These are phyloP conservation scores for Ruditapes philippinarum DNA, from an alignment of 1,140 invertebrate genomes.

Conservation along the genomic window DNA sequence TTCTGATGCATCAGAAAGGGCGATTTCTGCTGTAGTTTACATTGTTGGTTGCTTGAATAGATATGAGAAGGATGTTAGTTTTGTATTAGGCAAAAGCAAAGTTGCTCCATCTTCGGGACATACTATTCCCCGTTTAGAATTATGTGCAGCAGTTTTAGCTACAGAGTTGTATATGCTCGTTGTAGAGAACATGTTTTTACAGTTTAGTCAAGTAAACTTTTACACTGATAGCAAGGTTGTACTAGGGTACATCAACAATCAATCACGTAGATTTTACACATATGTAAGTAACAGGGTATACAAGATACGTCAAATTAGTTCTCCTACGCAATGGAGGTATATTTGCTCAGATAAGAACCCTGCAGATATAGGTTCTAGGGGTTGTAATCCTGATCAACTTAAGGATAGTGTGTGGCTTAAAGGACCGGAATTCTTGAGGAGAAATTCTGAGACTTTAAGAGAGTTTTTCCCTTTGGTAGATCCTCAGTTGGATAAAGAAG, in stretches of 20 bases:
- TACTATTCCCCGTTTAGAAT: conserved; percentile 35
- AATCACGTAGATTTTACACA: conserved; percentile 34
- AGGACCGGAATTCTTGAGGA: background rate
- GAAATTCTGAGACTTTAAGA: background rate
- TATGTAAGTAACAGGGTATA: conserved; percentile 52
- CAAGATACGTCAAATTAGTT: conserved; percentile 24
- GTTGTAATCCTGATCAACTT: background rate
- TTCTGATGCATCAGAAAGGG: conserved; percentile 79
- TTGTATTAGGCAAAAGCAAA: background rate
- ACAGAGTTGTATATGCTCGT: conserved; percentile 38
- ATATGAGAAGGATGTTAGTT: background rate
- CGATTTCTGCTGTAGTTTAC: conserved; percentile 78
- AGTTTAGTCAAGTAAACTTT: background rate
- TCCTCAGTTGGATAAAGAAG: conserved; percentile 18
- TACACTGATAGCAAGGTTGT: conserved; percentile 66
- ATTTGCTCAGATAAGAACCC: conserved; percentile 48
- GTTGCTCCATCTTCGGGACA: background rate
- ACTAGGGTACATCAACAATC: conserved; percentile 60
- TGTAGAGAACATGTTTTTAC: background rate
- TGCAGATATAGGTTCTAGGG: conserved; percentile 32
- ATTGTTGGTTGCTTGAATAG: conserved; percentile 59
- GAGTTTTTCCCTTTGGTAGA: background rate
- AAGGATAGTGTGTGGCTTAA: conserved; percentile 23
- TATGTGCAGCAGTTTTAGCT: conserved; percentile 66
- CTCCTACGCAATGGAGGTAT: conserved; percentile 38